Percentiles rank a stretch among this genome's conserved stretches.
Conservation (phyloP, 2,888 invertebrate species). For the Drosophila limbata region DNA sequence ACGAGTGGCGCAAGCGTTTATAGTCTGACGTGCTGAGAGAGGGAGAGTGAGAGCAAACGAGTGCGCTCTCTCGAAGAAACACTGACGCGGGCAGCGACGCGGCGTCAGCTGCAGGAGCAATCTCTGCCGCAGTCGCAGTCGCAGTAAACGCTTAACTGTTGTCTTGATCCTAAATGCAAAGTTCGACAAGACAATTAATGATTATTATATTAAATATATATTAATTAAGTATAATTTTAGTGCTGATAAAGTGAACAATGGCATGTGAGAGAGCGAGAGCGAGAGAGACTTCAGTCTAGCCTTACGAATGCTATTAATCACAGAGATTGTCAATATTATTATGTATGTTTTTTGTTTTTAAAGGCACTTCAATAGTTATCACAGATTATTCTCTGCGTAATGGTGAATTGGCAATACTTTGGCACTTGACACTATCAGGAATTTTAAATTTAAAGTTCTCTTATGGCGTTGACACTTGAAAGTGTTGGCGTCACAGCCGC, state of each 20-base stretch:
- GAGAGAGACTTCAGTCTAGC: slow-evolving; percentile 7
- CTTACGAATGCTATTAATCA: slow-evolving; percentile 40
- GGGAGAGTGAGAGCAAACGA: not conserved
- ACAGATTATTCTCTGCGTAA: not conserved
- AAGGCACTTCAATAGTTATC: slow-evolving; percentile 21
- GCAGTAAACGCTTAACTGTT: not conserved
- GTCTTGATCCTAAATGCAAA: slow-evolving; percentile 28
- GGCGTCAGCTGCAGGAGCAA: slow-evolving; percentile 5
- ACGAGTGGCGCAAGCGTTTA: slow-evolving; percentile 46
- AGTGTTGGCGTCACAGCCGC: not conserved
- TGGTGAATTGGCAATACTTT: slow-evolving; percentile 12
- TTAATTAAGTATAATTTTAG: slow-evolving; percentile 5
- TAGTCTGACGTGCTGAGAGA: slow-evolving; percentile 20
- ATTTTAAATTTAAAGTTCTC: not conserved
- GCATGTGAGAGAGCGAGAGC: not conserved
- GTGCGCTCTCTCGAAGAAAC: not conserved
- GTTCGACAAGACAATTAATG: not conserved
- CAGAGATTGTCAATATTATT: slow-evolving; percentile 17
- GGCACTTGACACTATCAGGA: slow-evolving; percentile 21
- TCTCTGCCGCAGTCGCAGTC: not conserved
- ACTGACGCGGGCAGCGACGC: slow-evolving; percentile 3
- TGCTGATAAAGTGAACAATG: slow-evolving; percentile 36
- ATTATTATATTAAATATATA: slow-evolving; percentile 4
- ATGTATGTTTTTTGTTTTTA: not conserved
- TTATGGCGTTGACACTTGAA: not conserved